Conservation (phyloP, 1,140 invertebrate species). For the Amphibalanus amphitrite region DNA sequence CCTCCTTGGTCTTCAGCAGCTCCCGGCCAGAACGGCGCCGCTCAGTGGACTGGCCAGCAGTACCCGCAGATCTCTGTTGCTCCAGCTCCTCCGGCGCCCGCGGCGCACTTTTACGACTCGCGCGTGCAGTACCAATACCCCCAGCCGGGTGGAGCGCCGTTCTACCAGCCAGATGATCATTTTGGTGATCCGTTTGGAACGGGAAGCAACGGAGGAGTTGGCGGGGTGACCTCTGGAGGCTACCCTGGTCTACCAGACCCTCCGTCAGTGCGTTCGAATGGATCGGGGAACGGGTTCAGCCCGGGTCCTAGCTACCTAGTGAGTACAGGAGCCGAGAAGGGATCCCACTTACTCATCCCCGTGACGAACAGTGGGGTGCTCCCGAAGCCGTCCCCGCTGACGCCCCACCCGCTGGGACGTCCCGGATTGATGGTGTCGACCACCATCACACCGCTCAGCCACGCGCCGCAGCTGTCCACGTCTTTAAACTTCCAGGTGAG, state of each 20-base stretch:
- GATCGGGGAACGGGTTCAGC: not conserved
- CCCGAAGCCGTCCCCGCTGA: not conserved
- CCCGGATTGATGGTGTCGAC: not conserved
- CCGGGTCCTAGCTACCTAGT: not conserved
- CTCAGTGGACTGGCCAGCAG: not conserved
- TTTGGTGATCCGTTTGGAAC: not conserved
- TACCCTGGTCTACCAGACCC: not conserved
- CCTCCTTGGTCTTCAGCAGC: not conserved
- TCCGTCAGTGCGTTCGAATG: not conserved
- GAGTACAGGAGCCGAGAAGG: not conserved
- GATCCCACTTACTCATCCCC: not conserved
- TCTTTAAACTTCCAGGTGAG: not conserved
- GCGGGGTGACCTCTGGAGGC: too few species aligned
- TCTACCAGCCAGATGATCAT: not conserved
- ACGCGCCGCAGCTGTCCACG: not conserved
- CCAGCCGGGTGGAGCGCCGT: not conserved
- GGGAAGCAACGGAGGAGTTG: too few species aligned
- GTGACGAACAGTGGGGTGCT: not conserved
- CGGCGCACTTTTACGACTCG: not conserved
- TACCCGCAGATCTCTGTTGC: not conserved
- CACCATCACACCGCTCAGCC: not conserved
- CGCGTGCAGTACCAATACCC: not conserved
- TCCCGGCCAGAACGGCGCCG: not conserved
- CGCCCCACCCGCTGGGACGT: not conserved
- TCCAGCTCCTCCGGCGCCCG: too few species aligned